Evolutionary conservation across 2,797 vertebrate genomes (phyloP), one percentile per base, ranked within the genome.

Genomic region (Clarias pachynema): DNA sequence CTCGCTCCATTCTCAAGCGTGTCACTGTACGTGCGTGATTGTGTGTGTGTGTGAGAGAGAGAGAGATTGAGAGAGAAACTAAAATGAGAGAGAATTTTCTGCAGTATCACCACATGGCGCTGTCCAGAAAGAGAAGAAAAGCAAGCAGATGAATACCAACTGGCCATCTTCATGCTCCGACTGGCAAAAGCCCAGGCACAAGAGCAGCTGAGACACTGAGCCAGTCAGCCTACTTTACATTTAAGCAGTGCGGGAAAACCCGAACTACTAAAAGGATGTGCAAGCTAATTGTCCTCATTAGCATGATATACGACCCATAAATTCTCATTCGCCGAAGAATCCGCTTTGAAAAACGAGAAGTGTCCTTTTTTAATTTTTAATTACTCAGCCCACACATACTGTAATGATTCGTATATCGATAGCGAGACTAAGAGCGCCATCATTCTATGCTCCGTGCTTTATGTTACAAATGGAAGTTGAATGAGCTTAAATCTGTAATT

Each of bases 331-430:
- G 84, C 91, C 83, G 84, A 82, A 66, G 88, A 77, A 89, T 91
- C 91, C 84, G 85, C 88, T 90, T 91, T 89, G 90, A 91, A 86
- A 94, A 94, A 84, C 88, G 85, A 89, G 69, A 83, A 85, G 68
- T 93, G 91, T 92, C 87, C 92, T 93, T 95, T 96, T 93, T 93
- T 15, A 92, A 94, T 93, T 89, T 90, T 95, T 96, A 95, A 96
- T 96, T 95, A 95, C 92, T 92, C 91, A 91, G 90, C 93, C 87
- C 79, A 40, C 81, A 89, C 91, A 89, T 88, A 49, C 44, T 49
- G 44, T 49, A 89, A 86, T 87, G 59, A 90, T 91, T 93, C 92
- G 88, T 92, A 90, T 91, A 90, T 90, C 92, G 92, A 92, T 88
- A 91, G 89, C 86, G 88, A 90, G 90, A 92, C 90, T 87, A 89